These are phyloP conservation scores for Lophotriccus pileatus DNA, from an alignment of 2,797 vertebrate genomes.

Conservation along the genomic window DNA sequence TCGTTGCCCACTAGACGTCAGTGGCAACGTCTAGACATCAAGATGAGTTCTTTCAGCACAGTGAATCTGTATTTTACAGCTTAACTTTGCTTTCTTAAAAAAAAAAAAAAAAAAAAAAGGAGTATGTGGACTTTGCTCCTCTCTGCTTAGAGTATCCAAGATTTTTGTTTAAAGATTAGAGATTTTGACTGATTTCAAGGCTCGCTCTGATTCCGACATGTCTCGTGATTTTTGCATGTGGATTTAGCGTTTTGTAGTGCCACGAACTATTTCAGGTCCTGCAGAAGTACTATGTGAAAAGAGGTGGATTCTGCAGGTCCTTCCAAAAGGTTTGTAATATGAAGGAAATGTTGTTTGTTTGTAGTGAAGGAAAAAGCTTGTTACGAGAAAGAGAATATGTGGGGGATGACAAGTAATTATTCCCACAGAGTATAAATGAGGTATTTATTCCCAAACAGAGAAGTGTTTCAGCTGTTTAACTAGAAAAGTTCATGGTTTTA, in stretches of 20 bases:
- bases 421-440: accelerated
- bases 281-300: not conserved
- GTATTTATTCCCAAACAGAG: not conserved
- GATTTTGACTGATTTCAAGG: not conserved
- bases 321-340: not conserved
- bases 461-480: not conserved
- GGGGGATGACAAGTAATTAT: not conserved
- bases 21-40: not conserved
- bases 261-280: not conserved
- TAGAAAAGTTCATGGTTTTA: not conserved
- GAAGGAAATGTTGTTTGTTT: not conserved
- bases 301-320: not conserved
- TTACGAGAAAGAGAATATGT: not conserved
- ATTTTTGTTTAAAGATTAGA: not conserved
- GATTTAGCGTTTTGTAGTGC: not conserved
- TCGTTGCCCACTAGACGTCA: not conserved
- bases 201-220: accelerated
- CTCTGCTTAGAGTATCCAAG: not conserved
- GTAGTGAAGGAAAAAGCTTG: not conserved
- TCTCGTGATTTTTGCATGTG: not conserved
- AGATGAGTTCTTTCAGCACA: not conserved
- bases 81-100: not conserved
- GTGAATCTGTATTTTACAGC: not conserved
- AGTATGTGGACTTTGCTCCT: not conserved
- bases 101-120: not conserved